Conservation (phyloP, 2,888 invertebrate genomes). For the Elysia crispata region DNA sequence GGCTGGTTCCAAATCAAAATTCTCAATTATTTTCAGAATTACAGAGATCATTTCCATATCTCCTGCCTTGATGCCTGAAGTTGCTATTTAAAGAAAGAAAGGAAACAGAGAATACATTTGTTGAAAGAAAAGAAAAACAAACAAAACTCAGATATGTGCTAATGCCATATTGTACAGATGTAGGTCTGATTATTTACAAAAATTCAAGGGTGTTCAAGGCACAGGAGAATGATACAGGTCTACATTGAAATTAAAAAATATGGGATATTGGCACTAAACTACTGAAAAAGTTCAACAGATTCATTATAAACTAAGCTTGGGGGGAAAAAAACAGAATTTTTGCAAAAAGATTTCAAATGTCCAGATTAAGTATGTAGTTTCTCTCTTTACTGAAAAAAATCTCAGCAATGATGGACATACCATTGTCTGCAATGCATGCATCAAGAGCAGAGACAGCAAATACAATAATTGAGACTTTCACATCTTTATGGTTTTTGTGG, state of each 20-base stretch:
- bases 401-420: constrained; percentile 49
- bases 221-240: too few relatives aligned
- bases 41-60: constrained; percentile 55
- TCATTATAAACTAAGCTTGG: too few relatives aligned
- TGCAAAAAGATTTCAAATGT: too few relatives aligned
- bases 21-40: constrained; percentile 56
- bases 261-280: too few relatives aligned
- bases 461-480: constrained; percentile 47
- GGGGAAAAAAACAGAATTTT: too few relatives aligned
- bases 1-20: constrained; percentile 49
- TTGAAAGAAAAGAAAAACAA: too few relatives aligned
- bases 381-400: not conserved
- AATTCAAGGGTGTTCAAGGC: too few relatives aligned
- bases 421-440: constrained; percentile 67
- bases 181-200: too few relatives aligned
- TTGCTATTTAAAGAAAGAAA: constrained; percentile 50
- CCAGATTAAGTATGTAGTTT: not conserved
- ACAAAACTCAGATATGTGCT: too few relatives aligned
- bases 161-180: too few relatives aligned
- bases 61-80: constrained; percentile 58
- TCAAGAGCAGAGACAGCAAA: constrained; percentile 63
- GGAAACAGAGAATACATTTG: not conserved
- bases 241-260: too few relatives aligned
- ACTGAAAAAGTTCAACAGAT: too few relatives aligned
- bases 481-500: constrained; percentile 23